phyloP scores from a whole-genome alignment of 2,113 vertebrate species.

The Muscicapa adusta region DNA sequence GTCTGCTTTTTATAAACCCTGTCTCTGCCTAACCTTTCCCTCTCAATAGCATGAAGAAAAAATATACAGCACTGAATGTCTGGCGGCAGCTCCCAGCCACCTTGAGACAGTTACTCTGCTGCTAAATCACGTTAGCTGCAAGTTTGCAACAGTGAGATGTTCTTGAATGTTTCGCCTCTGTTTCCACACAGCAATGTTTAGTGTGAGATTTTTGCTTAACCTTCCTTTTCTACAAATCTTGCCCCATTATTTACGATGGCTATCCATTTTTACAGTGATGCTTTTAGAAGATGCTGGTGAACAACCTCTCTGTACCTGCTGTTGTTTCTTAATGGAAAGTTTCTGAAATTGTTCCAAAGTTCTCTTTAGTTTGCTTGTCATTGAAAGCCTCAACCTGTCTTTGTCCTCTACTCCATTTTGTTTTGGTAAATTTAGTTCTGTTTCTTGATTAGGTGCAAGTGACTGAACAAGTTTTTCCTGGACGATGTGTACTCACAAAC shows the following conservation, averaged over 20 bases:
- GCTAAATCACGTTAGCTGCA: not conserved
- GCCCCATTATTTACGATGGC: not conserved
- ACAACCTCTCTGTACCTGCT: not conserved
- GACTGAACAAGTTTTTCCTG: not conserved
- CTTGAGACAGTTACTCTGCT: not conserved
- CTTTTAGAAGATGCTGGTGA: not conserved
- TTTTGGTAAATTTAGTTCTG: slow-evolving; percentile 18
- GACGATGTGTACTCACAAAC: not conserved
- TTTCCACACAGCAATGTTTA: not conserved
- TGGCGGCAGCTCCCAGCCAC: slow-evolving; percentile 24
- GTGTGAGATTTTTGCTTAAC: not conserved
- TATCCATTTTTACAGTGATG: not conserved
- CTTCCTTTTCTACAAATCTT: not conserved
- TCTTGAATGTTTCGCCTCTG: not conserved
- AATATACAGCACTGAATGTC: slow-evolving; percentile 36
- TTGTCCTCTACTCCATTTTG: not conserved
- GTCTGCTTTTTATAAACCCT: slow-evolving; percentile 46
- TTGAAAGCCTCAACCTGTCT: not conserved
- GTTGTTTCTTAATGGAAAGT: not conserved
- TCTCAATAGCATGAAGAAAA: slow-evolving; percentile 27
- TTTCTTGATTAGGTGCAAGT: not conserved
- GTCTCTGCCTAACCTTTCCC: slow-evolving; percentile 20
- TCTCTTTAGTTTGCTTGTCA: not conserved
- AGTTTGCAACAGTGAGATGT: not conserved
- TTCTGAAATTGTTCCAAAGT: not conserved